Percentiles rank a stretch among this genome's conserved stretches.
Evolutionary conservation across 2,113 vertebrate species (phyloP).

Genomic region (Caranx ignobilis): DNA sequence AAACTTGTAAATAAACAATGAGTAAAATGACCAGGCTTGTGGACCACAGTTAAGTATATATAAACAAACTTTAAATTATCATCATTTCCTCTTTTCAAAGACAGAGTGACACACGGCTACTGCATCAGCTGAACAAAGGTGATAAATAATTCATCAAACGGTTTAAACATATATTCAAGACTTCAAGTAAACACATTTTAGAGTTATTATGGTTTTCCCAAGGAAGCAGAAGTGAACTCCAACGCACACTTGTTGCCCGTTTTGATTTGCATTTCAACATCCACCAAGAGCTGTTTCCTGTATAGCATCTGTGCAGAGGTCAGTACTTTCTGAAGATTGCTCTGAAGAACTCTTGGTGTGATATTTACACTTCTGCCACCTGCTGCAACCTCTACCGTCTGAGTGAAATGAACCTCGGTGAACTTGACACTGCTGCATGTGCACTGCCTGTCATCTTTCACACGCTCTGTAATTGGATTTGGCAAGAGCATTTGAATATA

Average conservation of each 20-base stretch:
- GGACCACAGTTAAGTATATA: not conserved
- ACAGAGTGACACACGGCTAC: slow-evolving; percentile 7
- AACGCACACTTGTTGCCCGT: slow-evolving; percentile 4
- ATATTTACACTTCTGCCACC: slow-evolving; percentile 45
- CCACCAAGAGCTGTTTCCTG: slow-evolving; percentile 4
- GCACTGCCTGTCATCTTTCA: slow-evolving; percentile 12
- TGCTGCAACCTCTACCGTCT: slow-evolving; percentile 1
- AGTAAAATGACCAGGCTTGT: not conserved
- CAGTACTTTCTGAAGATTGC: slow-evolving; percentile 15
- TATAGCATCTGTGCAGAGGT: slow-evolving; percentile 16
- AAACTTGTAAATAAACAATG: not conserved
- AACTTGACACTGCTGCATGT: slow-evolving; percentile 1
- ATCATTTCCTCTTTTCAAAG: not conserved
- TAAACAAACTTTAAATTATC: not conserved
- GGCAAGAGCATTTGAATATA: slow-evolving; percentile 3
- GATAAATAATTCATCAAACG: slow-evolving; percentile 4
- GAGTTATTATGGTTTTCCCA: not conserved
- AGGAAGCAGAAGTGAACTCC: not conserved
- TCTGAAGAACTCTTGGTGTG: slow-evolving; percentile 20
- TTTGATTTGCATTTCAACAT: not conserved
- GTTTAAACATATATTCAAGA: not conserved
- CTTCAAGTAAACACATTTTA: not conserved
- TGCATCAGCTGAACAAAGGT: not conserved
- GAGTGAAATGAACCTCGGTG: slow-evolving; percentile 22
- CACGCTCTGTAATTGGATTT: slow-evolving; percentile 37